Conservation (phyloP, 53 echinoderm and acorn worm species). For the Hippasteria phrygiana region DNA sequence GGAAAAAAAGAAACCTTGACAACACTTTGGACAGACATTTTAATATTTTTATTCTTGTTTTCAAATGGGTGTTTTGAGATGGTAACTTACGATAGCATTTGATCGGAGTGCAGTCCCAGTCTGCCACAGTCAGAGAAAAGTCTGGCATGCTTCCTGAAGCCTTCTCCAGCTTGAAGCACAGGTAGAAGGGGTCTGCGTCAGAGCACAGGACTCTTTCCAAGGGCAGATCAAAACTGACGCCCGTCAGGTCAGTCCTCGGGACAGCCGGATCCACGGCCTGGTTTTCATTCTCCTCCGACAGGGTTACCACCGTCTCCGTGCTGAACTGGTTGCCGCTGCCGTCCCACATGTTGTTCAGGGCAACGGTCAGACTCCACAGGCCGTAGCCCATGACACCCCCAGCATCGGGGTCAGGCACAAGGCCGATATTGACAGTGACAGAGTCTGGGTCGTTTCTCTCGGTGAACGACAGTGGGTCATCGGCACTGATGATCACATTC, state of each 20-base stretch:
- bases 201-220: slow-evolving; percentile 41
- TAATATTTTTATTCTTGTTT: no score
- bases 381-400: slow-evolving; percentile 63
- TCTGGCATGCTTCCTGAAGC: slow-evolving; percentile 35
- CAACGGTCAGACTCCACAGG: slow-evolving; percentile 68
- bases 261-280: slow-evolving; percentile 56
- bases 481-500: slow-evolving; percentile 1
- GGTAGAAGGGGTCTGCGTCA: slow-evolving; percentile 32
- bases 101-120: slow-evolving; percentile 55
- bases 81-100: slow-evolving; percentile 70
- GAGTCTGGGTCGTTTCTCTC: slow-evolving; percentile 36
- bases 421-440: slow-evolving; percentile 42
- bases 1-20: no score
- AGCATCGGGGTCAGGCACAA: slow-evolving; percentile 30
- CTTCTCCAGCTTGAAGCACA: slow-evolving; percentile 73
- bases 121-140: slow-evolving; percentile 41
- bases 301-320: neutral
- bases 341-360: slow-evolving; percentile 46
- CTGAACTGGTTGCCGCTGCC: slow-evolving; percentile 55
- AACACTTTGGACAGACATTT: no score
- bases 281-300: slow-evolving; percentile 36
- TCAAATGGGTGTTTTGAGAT: neutral
- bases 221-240: slow-evolving; percentile 37
- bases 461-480: neutral
- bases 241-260: slow-evolving; percentile 49